A percentile compares a stretch with the other conserved stretches of the same genome.
Evolutionary conservation across 2,888 invertebrate genomes (phyloP).

Genomic region (Dicycla oo): DNA sequence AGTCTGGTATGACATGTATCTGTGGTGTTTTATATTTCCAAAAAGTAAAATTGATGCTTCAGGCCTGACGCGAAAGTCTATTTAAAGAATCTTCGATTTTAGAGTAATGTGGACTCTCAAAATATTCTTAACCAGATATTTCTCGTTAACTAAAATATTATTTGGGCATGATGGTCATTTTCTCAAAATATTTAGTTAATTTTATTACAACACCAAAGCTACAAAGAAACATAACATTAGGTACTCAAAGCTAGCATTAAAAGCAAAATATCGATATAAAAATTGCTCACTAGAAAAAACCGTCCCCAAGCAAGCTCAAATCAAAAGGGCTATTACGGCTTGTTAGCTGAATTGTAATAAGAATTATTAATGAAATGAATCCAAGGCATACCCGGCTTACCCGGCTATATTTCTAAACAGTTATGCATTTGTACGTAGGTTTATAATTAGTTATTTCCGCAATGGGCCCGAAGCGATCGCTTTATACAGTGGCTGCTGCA

Average conservation of each 20-base stretch:
- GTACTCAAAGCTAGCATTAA: neutral
- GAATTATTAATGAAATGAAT: slow-evolving; percentile 49
- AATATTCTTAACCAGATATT: neutral
- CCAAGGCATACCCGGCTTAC: slow-evolving; percentile 36
- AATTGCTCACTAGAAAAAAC: slow-evolving; percentile 37
- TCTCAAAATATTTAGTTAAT: too few species aligned
- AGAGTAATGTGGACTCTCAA: neutral
- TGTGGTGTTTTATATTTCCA: neutral
- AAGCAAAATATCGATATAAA: slow-evolving; percentile 17
- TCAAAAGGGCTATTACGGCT: slow-evolving; percentile 43
- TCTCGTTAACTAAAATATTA: neutral
- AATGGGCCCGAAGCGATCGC: slow-evolving; percentile 68
- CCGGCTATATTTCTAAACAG: slow-evolving; percentile 30
- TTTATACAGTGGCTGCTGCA: slow-evolving; percentile 68
- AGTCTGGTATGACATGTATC: neutral
- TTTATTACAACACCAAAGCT: neutral
- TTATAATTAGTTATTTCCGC: slow-evolving; percentile 75
- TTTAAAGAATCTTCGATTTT: too few species aligned
- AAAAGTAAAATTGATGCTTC: neutral
- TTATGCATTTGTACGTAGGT: slow-evolving; percentile 63
- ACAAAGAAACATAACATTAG: neutral
- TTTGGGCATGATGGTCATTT: neutral
- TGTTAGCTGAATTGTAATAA: slow-evolving; percentile 35
- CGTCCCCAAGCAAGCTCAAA: slow-evolving; percentile 34
- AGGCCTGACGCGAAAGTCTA: too few species aligned